phyloP scores from a whole-genome alignment of 1,140 invertebrate genomes.

The Sipha flava region DNA sequence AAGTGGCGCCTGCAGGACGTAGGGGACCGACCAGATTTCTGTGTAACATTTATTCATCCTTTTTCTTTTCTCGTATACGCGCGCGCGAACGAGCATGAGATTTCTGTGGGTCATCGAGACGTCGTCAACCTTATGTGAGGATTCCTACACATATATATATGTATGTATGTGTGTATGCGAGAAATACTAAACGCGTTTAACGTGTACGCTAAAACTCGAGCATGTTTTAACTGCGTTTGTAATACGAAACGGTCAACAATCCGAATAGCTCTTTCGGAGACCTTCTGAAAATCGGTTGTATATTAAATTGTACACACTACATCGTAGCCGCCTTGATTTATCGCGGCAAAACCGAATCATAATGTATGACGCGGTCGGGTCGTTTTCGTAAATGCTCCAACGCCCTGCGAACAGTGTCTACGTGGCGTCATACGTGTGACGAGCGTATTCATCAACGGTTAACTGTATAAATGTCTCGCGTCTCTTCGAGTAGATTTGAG shows the following conservation, averaged over 20 bases:
- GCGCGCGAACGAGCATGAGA: background rate
- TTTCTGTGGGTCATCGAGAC: too few species aligned
- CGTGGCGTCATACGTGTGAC: too few species aligned
- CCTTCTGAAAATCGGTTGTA: background rate
- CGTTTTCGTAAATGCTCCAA: background rate
- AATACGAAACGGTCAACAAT: slow-evolving; percentile 13
- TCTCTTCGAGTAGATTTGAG: too few species aligned
- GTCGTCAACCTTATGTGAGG: background rate
- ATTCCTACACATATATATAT: background rate
- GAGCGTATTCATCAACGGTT: too few species aligned
- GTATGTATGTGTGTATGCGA: background rate
- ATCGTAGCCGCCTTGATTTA: background rate
- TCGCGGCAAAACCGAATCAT: background rate
- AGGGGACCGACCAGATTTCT: background rate
- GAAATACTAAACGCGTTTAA: background rate
- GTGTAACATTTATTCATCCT: background rate
- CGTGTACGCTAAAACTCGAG: too few species aligned
- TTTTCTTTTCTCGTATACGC: background rate
- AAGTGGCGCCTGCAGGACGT: background rate
- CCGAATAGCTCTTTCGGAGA: background rate
- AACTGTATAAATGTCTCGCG: too few species aligned
- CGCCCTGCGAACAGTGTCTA: background rate
- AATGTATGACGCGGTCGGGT: background rate
- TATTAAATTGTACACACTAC: background rate
- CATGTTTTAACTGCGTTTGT: background rate